A percentile compares a stretch with the other conserved stretches of the same genome.
Evolutionary conservation across 2,113 vertebrate species (phyloP).

Genomic region (Neopipo cinnamomea): DNA sequence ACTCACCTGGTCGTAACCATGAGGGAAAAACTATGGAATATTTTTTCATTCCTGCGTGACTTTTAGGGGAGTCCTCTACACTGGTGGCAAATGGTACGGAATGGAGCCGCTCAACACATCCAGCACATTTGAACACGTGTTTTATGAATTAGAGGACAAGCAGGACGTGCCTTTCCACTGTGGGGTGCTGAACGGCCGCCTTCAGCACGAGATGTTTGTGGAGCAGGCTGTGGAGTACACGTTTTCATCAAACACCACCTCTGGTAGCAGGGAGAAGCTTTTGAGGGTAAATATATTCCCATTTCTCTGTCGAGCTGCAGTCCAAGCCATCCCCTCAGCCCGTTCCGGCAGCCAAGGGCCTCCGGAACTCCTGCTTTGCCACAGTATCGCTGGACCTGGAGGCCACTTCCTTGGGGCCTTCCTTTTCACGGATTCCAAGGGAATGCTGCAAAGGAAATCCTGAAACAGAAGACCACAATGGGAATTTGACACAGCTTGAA

Average conservation of each 20-base stretch:
- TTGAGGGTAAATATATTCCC: constrained; percentile 51
- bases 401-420: neutral
- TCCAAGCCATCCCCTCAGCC: neutral
- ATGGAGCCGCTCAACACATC: constrained; percentile 64
- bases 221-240: neutral
- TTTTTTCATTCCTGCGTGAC: neutral
- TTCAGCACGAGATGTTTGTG: neutral
- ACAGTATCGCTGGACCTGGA: neutral
- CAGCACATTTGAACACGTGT: constrained; percentile 56
- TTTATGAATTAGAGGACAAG: constrained; percentile 49
- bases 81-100: constrained; percentile 46
- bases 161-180: constrained; percentile 38
- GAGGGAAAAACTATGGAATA: neutral
- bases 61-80: constrained; percentile 65
- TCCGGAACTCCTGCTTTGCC: neutral
- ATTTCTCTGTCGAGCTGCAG: neutral
- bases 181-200: constrained; percentile 38
- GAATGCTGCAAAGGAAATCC: neutral
- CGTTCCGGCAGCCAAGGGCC: neutral
- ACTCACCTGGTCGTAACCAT: neutral
- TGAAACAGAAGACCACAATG: neutral
- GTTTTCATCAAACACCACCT: constrained; percentile 19
- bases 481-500: neutral
- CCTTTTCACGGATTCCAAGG: neutral
- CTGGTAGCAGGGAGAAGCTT: neutral